Conservation (phyloP, 2,113 vertebrate genomes). For the Lamprologus ornatipinnis region DNA sequence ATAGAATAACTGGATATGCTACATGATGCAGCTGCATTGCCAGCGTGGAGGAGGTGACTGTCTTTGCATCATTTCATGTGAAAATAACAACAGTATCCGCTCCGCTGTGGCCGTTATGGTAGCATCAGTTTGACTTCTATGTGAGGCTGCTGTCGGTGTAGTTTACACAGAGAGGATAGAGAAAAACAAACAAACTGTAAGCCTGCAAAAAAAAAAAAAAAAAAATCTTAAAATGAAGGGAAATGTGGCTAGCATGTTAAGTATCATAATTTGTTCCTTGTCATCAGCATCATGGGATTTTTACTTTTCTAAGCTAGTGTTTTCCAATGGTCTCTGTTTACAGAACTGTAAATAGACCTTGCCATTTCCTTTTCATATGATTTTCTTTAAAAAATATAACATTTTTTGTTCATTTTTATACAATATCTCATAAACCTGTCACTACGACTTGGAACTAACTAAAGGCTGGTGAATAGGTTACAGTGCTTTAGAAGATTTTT, state of each 20-base stretch:
- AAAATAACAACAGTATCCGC: background rate
- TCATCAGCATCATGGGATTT: slow-evolving; percentile 10
- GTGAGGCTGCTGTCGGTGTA: background rate
- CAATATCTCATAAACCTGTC: background rate
- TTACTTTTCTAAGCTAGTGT: slow-evolving; percentile 49
- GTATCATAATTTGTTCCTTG: background rate
- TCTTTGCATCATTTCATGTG: slow-evolving; percentile 30
- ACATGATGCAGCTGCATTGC: slow-evolving; percentile 20
- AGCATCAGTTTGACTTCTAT: background rate
- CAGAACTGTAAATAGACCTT: slow-evolving; percentile 39
- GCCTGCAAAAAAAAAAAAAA: background rate
- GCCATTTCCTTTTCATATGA: slow-evolving; percentile 11
- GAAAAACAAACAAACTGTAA: background rate
- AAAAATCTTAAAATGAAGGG: background rate
- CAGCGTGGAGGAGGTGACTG: background rate
- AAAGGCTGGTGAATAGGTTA: background rate
- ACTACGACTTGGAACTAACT: background rate
- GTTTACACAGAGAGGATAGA: slow-evolving; percentile 10
- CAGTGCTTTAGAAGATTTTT: background rate
- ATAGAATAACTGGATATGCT: slow-evolving; percentile 6
- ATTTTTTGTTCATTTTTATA: slow-evolving; percentile 7
- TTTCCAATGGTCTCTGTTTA: slow-evolving; percentile 53
- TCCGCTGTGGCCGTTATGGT: background rate
- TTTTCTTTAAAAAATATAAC: background rate
- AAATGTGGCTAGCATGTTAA: slow-evolving; percentile 28